phyloP scores from a whole-genome alignment of 2,888 invertebrate genomes.

The Drosophila borborema region DNA sequence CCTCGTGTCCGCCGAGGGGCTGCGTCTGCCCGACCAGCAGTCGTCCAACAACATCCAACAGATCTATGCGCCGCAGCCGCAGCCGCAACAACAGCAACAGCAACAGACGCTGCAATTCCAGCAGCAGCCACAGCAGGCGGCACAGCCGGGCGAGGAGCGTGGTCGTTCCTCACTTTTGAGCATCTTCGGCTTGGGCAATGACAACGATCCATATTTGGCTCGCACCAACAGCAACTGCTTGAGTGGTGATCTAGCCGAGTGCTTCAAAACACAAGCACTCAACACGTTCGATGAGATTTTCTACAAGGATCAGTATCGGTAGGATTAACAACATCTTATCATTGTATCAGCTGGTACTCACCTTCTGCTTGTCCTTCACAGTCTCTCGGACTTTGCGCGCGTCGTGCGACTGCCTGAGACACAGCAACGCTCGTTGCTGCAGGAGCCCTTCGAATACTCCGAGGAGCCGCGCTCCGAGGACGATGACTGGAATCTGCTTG shows the following conservation, averaged over 20 bases:
- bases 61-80: conserved; percentile 67
- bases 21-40: conserved; percentile 86
- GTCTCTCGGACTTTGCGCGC: conserved; percentile 90
- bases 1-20: conserved; percentile 86
- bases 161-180: conserved; percentile 90
- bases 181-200: conserved; percentile 92
- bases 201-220: conserved; percentile 92
- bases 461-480: conserved; percentile 90
- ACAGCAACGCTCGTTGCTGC: conserved; percentile 89
- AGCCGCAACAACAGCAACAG: conserved; percentile 64
- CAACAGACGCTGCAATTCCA: conserved; percentile 59
- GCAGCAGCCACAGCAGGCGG: conserved; percentile 61
- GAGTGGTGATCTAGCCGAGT: conserved; percentile 93
- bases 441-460: conserved; percentile 91
- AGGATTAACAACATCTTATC: conserved; percentile 34
- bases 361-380: conserved; percentile 52
- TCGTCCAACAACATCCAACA: conserved; percentile 71
- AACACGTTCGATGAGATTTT: conserved; percentile 92
- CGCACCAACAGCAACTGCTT: conserved; percentile 91
- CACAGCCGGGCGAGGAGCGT: conserved; percentile 82
- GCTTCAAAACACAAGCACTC: conserved; percentile 93
- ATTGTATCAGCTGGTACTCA: not conserved
- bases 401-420: conserved; percentile 89
- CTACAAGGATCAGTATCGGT: conserved; percentile 87
- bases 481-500: conserved; percentile 92